Conservation (phyloP, 2,113 vertebrate genomes). For the Amphiprion ocellaris region DNA sequence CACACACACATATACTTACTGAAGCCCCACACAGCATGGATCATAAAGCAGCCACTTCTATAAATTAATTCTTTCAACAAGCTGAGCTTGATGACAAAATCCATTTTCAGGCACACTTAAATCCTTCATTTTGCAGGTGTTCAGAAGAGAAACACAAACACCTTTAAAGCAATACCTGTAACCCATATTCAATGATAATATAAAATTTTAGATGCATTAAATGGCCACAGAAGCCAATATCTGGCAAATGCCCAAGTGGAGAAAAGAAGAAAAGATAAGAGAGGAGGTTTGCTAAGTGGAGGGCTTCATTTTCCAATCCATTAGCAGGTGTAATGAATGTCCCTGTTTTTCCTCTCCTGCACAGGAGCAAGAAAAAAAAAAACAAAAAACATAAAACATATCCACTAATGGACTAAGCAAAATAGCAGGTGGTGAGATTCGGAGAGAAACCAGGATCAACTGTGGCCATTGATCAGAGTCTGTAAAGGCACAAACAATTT, state of each 20-base stretch:
- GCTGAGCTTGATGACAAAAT: conserved; percentile 55
- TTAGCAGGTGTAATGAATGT: conserved; percentile 62
- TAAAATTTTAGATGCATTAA: conserved; percentile 1
- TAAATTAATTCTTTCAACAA: conserved; percentile 60
- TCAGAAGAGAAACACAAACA: conserved; percentile 45
- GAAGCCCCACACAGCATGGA: conserved; percentile 38
- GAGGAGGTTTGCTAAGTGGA: conserved; percentile 33
- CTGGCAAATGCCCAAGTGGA: conserved; percentile 7
- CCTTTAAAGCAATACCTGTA: conserved; percentile 31
- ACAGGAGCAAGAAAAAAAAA: neutral
- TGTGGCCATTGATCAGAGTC: conserved; percentile 45
- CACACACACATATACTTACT: conserved; percentile 1
- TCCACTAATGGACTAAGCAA: conserved; percentile 46
- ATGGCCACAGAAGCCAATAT: neutral
- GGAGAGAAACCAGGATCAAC: conserved; percentile 25
- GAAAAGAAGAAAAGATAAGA: conserved; percentile 32
- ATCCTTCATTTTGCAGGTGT: conserved; percentile 40
- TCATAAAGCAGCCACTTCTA: conserved; percentile 56
- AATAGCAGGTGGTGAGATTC: conserved; percentile 6
- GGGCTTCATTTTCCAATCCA: conserved; percentile 52
- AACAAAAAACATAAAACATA: conserved; percentile 3
- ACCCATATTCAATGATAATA: conserved; percentile 3
- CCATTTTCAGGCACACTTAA: conserved; percentile 52
- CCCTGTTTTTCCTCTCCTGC: conserved; percentile 11
- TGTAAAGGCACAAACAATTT: conserved; percentile 17